Conservation (phyloP, 2,888 invertebrate species). For the Hanleya hanleyi region DNA sequence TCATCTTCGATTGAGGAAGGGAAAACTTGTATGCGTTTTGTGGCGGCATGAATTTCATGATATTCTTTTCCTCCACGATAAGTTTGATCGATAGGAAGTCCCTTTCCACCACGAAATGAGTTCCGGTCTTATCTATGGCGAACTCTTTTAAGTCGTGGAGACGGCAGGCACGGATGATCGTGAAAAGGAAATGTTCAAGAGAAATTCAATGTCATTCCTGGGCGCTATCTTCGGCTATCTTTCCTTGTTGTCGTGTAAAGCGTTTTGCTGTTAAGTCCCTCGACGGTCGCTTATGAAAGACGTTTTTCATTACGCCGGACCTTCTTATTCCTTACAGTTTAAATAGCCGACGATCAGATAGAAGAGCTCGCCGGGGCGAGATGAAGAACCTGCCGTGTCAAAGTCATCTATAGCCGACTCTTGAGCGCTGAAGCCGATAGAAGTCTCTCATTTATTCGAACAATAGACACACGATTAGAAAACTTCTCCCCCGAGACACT, state of each 20-base stretch:
- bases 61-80: slow-evolving; percentile 4
- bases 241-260: not conserved
- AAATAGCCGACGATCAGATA: slow-evolving; percentile 2
- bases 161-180: not conserved
- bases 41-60: slow-evolving; percentile 10
- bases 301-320: not conserved
- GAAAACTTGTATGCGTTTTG: slow-evolving; percentile 10
- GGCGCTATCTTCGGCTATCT: not conserved
- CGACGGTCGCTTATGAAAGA: not conserved
- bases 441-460: slow-evolving; percentile 3
- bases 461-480: slow-evolving; percentile 5
- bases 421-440: not conserved
- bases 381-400: not conserved
- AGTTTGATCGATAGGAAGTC: not conserved
- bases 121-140: not conserved
- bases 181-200: slow-evolving; percentile 2
- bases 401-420: not conserved
- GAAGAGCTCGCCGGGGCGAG: not conserved
- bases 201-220: slow-evolving; percentile 4
- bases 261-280: not conserved
- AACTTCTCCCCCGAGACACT: not conserved
- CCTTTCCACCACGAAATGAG: slow-evolving; percentile 4
- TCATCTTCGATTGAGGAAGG: not conserved
- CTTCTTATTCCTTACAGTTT: slow-evolving; percentile 1
- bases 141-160: slow-evolving; percentile 3